phyloP scores from a whole-genome alignment of 2,888 invertebrate genomes.

The Galeopsomyia nigrocyanea region DNA sequence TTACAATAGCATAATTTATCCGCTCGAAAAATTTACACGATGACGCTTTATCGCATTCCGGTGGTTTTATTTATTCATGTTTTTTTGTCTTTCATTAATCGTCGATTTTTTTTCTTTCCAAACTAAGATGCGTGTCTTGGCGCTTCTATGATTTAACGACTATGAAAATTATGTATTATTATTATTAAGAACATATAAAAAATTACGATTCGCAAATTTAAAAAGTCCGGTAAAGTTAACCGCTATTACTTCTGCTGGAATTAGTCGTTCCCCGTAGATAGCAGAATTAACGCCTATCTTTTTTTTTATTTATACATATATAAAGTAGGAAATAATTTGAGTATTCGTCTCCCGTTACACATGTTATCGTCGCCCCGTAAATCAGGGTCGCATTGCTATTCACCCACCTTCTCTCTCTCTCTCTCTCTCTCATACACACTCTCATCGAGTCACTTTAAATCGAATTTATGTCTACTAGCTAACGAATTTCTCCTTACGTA shows the following conservation, averaged over 20 bases:
- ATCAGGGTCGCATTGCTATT: conserved; percentile 37
- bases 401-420: conserved; percentile 29
- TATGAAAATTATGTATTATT: conserved; percentile 56
- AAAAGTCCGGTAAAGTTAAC: conserved; percentile 50
- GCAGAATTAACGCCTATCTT: conserved; percentile 44
- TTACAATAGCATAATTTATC: conserved; percentile 47
- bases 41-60: conserved; percentile 32
- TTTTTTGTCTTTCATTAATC: conserved; percentile 42
- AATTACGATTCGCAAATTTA: conserved; percentile 62
- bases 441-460: conserved; percentile 58
- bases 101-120: conserved; percentile 17
- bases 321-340: conserved; percentile 67
- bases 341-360: conserved; percentile 62
- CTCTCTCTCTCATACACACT: conserved; percentile 16
- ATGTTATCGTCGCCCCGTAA: conserved; percentile 30
- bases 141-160: conserved; percentile 59
- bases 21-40: conserved; percentile 37
- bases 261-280: conserved; percentile 59
- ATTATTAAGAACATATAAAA: conserved; percentile 65
- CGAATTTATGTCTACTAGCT: conserved; percentile 55
- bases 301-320: conserved; percentile 59
- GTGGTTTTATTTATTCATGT: background rate
- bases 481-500: conserved; percentile 52
- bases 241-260: conserved; percentile 50
- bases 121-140: conserved; percentile 46